Percentiles rank a stretch among this genome's conserved stretches.
Conservation (phyloP, 2,797 vertebrate species). For the Rhincodon typus region DNA sequence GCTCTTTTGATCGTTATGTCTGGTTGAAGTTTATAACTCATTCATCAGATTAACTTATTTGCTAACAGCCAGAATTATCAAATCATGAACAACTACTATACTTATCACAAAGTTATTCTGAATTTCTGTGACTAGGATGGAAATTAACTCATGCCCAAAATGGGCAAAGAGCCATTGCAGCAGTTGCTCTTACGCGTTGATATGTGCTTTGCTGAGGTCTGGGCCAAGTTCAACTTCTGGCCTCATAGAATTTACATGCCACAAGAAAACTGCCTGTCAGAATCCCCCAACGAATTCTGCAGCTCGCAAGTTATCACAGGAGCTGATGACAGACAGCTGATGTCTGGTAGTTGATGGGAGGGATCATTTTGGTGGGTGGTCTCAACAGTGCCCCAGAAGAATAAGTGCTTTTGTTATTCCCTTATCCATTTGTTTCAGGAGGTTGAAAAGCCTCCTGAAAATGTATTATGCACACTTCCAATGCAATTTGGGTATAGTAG, state of each 20-base stretch:
- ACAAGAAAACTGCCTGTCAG: background rate
- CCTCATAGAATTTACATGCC: background rate
- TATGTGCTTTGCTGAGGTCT: background rate
- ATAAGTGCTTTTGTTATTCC: background rate
- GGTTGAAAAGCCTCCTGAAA: background rate
- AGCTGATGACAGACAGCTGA: background rate
- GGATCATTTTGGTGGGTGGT: too few relatives aligned
- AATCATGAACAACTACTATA: background rate
- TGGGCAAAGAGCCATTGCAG: background rate
- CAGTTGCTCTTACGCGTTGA: background rate
- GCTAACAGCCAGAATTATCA: background rate
- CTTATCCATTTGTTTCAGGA: background rate
- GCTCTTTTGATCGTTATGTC: background rate
- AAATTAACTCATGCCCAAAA: background rate
- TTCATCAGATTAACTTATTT: background rate
- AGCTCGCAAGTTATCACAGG: background rate
- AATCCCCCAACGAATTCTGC: too few relatives aligned
- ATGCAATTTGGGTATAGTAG: background rate
- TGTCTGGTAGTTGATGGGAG: background rate
- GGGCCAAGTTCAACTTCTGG: background rate
- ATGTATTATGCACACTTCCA: too few relatives aligned
- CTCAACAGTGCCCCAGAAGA: background rate
- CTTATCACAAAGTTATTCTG: background rate
- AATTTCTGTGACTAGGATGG: background rate
- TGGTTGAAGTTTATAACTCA: background rate